These are phyloP conservation scores for Temnothorax curvispinosus DNA, from an alignment of 1,140 invertebrate species.

Conservation along the genomic window DNA sequence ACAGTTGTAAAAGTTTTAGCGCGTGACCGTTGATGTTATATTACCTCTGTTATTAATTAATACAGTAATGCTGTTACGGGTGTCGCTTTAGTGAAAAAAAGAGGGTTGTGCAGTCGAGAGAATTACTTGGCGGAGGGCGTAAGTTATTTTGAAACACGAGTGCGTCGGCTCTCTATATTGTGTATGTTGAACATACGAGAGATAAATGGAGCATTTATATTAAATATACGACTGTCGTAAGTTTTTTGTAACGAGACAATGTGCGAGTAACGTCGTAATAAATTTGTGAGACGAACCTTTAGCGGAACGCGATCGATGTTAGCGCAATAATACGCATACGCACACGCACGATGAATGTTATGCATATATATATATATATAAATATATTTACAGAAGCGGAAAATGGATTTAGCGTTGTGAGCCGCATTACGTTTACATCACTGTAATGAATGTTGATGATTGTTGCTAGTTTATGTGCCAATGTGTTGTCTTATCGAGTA, in stretches of 20 bases:
- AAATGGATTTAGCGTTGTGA: constrained; percentile 69
- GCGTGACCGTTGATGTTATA: constrained; percentile 48
- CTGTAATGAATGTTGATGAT: constrained; percentile 82
- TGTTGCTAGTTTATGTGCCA: constrained; percentile 82
- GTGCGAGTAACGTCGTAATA: constrained; percentile 30
- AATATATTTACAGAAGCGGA: constrained; percentile 65
- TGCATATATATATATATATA: constrained; percentile 73
- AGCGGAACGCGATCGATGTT: constrained; percentile 38
- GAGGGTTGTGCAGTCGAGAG: neutral
- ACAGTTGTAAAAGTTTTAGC: constrained; percentile 51
- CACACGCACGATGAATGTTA: constrained; percentile 70
- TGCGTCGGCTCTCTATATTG: neutral
- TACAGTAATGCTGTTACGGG: constrained; percentile 33
- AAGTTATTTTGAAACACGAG: constrained; percentile 38
- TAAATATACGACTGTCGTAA: constrained; percentile 40
- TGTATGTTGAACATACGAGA: constrained; percentile 37
- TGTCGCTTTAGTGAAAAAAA: constrained; percentile 26
- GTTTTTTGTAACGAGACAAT: constrained; percentile 22
- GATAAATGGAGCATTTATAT: constrained; percentile 28
- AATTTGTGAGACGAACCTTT: constrained; percentile 31
- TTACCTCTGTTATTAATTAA: constrained; percentile 38
- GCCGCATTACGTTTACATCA: constrained; percentile 74
- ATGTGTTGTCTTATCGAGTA: constrained; percentile 77
- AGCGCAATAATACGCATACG: constrained; percentile 43
- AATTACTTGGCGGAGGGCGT: neutral